Percentiles rank a stretch among this genome's conserved stretches.
These are phyloP conservation scores for Xiphorhynchus erythropygius DNA, from an alignment of 2,797 vertebrate species.

Conservation along the genomic window DNA sequence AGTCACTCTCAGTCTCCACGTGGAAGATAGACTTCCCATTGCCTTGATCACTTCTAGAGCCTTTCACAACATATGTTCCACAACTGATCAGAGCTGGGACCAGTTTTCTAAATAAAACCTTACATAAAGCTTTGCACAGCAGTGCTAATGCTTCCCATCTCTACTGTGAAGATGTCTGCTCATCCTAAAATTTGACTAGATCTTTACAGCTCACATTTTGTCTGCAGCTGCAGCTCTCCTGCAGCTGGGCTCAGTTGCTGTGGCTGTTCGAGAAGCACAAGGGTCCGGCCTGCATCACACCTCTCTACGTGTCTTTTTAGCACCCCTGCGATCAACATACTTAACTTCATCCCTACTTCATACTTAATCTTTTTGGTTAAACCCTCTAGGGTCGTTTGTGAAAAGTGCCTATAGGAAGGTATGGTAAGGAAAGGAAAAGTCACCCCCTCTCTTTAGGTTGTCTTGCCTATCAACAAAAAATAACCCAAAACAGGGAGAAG, in stretches of 20 bases:
- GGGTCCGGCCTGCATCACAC: rapidly evolving
- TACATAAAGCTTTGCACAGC: not conserved
- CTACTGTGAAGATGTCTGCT: not conserved
- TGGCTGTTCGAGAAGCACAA: rapidly evolving
- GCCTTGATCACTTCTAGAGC: not conserved
- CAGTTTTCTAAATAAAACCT: constrained; percentile 18
- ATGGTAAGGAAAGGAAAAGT: not conserved
- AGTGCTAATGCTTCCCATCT: not conserved
- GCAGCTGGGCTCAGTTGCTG: not conserved
- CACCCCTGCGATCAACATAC: not conserved
- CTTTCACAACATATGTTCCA: constrained; percentile 28
- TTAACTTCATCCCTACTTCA: not conserved
- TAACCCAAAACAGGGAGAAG: not conserved
- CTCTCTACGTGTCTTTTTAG: not conserved
- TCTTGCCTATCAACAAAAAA: not conserved
- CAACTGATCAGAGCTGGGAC: constrained; percentile 10
- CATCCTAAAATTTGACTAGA: not conserved
- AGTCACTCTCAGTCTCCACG: not conserved
- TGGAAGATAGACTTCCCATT: not conserved
- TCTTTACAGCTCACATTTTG: not conserved
- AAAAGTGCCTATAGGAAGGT: not conserved
- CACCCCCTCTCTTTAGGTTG: not conserved
- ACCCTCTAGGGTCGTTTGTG: not conserved
- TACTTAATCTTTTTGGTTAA: not conserved
- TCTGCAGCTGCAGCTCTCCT: not conserved